Conservation (phyloP, 1,140 invertebrate genomes). For the Platyscapa corneri region DNA sequence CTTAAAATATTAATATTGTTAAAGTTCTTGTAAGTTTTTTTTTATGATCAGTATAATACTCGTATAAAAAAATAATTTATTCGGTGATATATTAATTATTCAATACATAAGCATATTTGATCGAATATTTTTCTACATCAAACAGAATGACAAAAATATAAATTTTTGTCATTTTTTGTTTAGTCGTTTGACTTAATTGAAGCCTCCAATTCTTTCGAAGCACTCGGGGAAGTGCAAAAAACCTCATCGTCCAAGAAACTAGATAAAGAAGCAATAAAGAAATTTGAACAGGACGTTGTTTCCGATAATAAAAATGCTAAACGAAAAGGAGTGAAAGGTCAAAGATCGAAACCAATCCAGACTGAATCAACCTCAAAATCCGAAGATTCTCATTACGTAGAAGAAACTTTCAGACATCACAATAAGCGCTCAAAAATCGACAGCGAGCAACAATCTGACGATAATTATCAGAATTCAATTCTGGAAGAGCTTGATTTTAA, state of each 20-base stretch:
- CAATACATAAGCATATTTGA: neutral
- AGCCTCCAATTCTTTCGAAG: constrained; percentile 42
- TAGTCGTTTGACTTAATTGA: constrained; percentile 28
- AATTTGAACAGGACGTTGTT: constrained; percentile 59
- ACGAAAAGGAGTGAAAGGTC: constrained; percentile 64
- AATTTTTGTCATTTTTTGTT: neutral
- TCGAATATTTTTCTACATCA: neutral
- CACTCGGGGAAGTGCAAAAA: constrained; percentile 60
- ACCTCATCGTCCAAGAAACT: constrained; percentile 34
- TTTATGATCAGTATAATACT: too few species aligned
- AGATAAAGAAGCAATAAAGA: constrained; percentile 63
- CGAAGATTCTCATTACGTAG: constrained; percentile 58
- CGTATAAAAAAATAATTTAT: too few species aligned
- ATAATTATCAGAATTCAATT: constrained; percentile 62
- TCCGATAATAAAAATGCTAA: constrained; percentile 61
- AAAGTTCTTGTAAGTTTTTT: too few species aligned
- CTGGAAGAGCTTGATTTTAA: constrained; percentile 63
- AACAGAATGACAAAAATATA: too few species aligned
- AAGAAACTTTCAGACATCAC: constrained; percentile 60
- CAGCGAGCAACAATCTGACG: constrained; percentile 58
- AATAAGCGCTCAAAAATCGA: constrained; percentile 66
- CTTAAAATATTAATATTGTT: too few species aligned
- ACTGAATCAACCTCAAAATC: constrained; percentile 44
- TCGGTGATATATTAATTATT: too few species aligned
- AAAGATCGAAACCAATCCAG: constrained; percentile 61